phyloP scores from a whole-genome alignment of 2,797 vertebrate genomes.

The Cetoscarus ocellatus region DNA sequence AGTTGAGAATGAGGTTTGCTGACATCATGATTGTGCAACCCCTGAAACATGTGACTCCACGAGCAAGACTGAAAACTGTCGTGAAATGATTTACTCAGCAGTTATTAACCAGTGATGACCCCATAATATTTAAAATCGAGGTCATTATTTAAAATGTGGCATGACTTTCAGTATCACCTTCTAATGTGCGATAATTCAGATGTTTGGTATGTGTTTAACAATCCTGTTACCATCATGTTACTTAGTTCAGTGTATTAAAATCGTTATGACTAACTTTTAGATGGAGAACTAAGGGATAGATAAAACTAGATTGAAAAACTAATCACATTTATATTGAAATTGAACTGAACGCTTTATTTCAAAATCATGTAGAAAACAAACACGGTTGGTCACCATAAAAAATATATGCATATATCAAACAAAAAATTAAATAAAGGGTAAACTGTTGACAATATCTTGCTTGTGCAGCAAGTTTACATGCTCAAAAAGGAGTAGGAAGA shows the following conservation, averaged over 20 bases:
- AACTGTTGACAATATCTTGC: no score
- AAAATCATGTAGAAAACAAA: no score
- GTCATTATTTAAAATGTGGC: background rate
- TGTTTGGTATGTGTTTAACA: background rate
- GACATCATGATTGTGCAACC: conserved; percentile 38
- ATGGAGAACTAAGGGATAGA: no score
- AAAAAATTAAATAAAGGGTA: no score
- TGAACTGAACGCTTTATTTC: no score
- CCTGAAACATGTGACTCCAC: conserved; percentile 9
- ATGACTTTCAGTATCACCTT: background rate
- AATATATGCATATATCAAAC: no score
- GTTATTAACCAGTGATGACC: conserved; percentile 23
- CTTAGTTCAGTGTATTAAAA: background rate
- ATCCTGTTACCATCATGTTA: conserved; percentile 48
- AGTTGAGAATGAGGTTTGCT: conserved; percentile 5
- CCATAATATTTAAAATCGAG: background rate
- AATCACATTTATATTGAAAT: no score
- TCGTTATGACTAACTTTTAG: conserved; percentile 1
- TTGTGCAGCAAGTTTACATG: no score
- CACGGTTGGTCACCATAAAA: no score
- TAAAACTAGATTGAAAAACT: no score
- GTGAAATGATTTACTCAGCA: conserved; percentile 20
- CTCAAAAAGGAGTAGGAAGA: no score
- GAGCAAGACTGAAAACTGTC: conserved; percentile 24
- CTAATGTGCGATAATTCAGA: background rate